A percentile compares a stretch with the other conserved stretches of the same genome.
These are phyloP conservation scores for Lissonota sp. DNA, from an alignment of 2,888 invertebrate species.

Conservation along the genomic window DNA sequence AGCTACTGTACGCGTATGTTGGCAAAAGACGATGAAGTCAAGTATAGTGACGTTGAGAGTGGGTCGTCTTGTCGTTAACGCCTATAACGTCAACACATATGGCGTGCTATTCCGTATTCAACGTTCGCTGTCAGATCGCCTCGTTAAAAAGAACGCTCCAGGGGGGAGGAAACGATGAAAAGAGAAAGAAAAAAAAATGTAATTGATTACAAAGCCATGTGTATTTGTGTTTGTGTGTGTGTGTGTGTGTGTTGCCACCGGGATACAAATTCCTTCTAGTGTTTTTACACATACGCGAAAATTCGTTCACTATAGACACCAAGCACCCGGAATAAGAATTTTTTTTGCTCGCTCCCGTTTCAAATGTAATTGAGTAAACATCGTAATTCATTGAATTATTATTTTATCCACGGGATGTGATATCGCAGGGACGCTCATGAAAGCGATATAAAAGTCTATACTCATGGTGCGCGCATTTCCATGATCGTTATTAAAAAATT, in stretches of 20 bases:
- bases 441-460: conserved; percentile 33
- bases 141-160: conserved; percentile 28
- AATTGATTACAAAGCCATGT: conserved; percentile 39
- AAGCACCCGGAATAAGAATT: not conserved
- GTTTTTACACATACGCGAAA: conserved; percentile 14
- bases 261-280: conserved; percentile 18
- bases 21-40: conserved; percentile 25
- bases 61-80: conserved; percentile 39
- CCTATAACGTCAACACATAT: conserved; percentile 45
- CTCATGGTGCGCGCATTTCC: conserved; percentile 20
- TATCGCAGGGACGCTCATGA: conserved; percentile 14
- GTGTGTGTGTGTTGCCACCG: conserved; percentile 4
- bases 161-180: conserved; percentile 25
- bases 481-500: conserved; percentile 39
- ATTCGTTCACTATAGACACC: not conserved
- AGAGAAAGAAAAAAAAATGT: conserved; percentile 3
- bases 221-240: not conserved
- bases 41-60: conserved; percentile 25
- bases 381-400: conserved; percentile 48
- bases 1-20: not conserved
- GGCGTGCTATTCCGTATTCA: conserved; percentile 24
- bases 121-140: conserved; percentile 11
- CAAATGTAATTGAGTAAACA: conserved; percentile 41
- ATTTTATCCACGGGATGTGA: conserved; percentile 43
- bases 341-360: conserved; percentile 17